Evolutionary conservation across 2,888 invertebrate genomes (phyloP), one percentile per base, ranked within the genome.

Genomic region (Tricholauxania praeusta): DNA sequence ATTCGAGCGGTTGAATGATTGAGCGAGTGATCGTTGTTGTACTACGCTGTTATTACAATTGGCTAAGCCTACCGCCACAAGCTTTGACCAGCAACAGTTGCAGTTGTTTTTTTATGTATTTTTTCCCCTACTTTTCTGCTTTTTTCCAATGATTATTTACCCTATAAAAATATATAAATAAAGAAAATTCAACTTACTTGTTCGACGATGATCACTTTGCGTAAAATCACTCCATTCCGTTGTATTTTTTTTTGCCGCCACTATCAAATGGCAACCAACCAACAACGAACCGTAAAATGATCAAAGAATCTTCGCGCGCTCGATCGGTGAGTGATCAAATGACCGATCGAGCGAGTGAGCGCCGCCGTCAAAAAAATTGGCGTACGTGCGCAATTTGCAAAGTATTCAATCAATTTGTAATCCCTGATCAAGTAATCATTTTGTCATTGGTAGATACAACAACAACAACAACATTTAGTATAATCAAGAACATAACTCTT

Each of bases 271-370:
- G 39, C 22, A 28, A 60, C 28, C 60, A 32, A 12, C 60, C 60
- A 39, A 60, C 60, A n/a, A 84, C 81, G 81, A 77, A 84, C 82
- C 85, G 82, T 84, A 82, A 84, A 84, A 84, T 85, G 83, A 84
- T 84, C 84, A 84, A 84, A 84, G 84, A 81, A 83, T 82, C 84
- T 85, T 85, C 84, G 84, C 84, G 85, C 85, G 84, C 81, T 39
- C 2, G 67, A 57, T 17, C 28, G 49, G 19, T 49, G 47, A 22
- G 48, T 22, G 57, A 47, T 19, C 55, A 28, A 19, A 51, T 51
- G 65, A 48, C 8, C 10, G 39, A 39, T 39, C 39, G 39, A 39
- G 8, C 39, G 5, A 39, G 39, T 39, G 39, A 39, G 39, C 39
- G 39, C 39, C 39, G 65, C 64, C 65, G 14, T 47, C 71, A 57